A percentile compares a stretch with the other conserved stretches of the same genome.
Evolutionary conservation across 2,888 invertebrate genomes (phyloP).

Genomic region (Microchrysa polita): DNA sequence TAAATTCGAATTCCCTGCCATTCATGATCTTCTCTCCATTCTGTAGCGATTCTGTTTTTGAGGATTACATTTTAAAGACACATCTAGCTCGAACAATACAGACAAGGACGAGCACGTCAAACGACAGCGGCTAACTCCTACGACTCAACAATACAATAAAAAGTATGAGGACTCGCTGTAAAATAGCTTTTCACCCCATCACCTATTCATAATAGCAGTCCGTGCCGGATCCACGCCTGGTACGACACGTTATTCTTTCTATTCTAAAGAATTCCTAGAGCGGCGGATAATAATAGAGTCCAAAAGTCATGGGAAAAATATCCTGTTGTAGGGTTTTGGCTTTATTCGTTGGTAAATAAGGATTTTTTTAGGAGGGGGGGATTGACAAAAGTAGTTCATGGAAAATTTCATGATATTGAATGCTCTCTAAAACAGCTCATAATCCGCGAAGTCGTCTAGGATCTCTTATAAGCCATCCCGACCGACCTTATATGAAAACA

Average conservation of each 20-base stretch:
- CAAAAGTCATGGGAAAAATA: conserved; percentile 23
- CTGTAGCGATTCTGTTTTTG: background rate
- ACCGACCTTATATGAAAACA: background rate
- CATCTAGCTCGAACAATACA: background rate
- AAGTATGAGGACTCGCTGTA: background rate
- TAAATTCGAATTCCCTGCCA: conserved; percentile 46
- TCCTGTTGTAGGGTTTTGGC: conserved; percentile 14
- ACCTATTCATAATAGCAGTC: conserved; percentile 29
- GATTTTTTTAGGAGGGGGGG: no score
- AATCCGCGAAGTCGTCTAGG: no score
- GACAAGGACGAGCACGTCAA: conserved; percentile 20
- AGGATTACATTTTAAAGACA: conserved; percentile 15
- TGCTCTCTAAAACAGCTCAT: no score
- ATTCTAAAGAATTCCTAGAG: no score
- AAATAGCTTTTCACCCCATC: conserved; percentile 45
- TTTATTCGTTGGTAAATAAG: no score
- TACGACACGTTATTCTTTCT: no score
- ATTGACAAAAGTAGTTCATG: no score
- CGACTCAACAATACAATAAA: conserved; percentile 12
- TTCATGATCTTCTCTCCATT: conserved; percentile 26
- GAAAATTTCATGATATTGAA: no score
- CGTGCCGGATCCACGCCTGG: background rate
- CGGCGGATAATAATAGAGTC: conserved; percentile 22
- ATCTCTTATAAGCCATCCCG: no score
- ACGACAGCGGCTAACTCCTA: background rate